These are phyloP conservation scores for Acleris cristana DNA, from an alignment of 2,888 invertebrate species.

Conservation along the genomic window DNA sequence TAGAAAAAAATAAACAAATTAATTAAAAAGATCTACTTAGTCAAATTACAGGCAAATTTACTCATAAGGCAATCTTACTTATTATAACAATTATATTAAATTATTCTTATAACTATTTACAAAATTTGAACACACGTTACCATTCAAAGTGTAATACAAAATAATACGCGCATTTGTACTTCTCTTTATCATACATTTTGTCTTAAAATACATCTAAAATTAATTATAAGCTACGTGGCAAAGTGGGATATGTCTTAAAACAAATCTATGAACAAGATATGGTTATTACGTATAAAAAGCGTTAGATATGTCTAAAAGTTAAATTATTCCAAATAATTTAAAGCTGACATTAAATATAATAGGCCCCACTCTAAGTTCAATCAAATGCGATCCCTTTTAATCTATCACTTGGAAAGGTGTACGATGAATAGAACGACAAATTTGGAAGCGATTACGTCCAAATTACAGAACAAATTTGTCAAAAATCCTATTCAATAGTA, in stretches of 20 bases:
- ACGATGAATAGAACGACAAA: slow-evolving; percentile 55
- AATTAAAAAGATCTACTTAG: slow-evolving; percentile 35
- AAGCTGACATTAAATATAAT: slow-evolving; percentile 60
- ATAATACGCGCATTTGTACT: slow-evolving; percentile 62
- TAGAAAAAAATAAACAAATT: slow-evolving; percentile 17
- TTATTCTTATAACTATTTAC: slow-evolving; percentile 51
- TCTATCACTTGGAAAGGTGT: slow-evolving; percentile 59
- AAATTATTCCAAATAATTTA: slow-evolving; percentile 59
- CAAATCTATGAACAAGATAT: slow-evolving; percentile 54
- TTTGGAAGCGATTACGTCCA: slow-evolving; percentile 65
- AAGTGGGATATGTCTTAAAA: slow-evolving; percentile 74
- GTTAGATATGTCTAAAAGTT: slow-evolving; percentile 55
- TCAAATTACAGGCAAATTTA: slow-evolving; percentile 30
- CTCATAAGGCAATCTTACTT: slow-evolving; percentile 48
- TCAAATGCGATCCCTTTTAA: slow-evolving; percentile 52
- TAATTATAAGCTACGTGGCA: slow-evolving; percentile 63
- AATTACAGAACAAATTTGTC: slow-evolving; percentile 66
- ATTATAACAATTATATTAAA: slow-evolving; percentile 37
- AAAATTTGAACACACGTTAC: slow-evolving; percentile 60
- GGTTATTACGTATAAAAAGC: slow-evolving; percentile 42
- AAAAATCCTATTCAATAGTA: slow-evolving; percentile 53
- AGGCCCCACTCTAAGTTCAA: slow-evolving; percentile 47
- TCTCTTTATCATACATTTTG: slow-evolving; percentile 47
- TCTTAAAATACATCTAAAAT: slow-evolving; percentile 43
- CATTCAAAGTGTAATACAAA: slow-evolving; percentile 53